Evolutionary conservation across 2,888 invertebrate genomes (phyloP), one percentile per base, ranked within the genome.

Genomic region (Dynastes maya): DNA sequence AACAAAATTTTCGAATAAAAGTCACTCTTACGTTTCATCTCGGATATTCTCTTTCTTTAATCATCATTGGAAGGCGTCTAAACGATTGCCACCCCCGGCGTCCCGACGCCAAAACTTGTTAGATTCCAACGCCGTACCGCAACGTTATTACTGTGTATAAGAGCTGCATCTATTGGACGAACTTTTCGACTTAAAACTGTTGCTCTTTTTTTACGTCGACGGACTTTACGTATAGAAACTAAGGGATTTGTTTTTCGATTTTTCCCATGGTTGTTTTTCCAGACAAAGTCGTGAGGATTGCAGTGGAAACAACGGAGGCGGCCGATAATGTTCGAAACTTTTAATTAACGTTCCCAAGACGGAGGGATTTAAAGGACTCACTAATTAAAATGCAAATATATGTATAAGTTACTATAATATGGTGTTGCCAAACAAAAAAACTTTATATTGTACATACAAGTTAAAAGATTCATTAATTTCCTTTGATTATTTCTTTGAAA

Each of bases 41-140:
- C 6, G 37, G 37, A 37, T 11, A 45, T 45, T 45, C 45, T 45
- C 45, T 11, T 45, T 9, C 9, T 45, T 11, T 45, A 45, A 45
- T 45, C 11, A 45, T 45, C 11, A 74, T 79, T 80, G 79, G 79
- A 80, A 80, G 91, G 90, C 91, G 91, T 91, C 91, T 90, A 90
- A 91, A 90, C 84, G 85, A 85, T 86, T 87, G 85, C 86, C 86
- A 85, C 86, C 86, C 84, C 85, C 83, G 86, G 86, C 87, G 87
- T 86, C 87, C 85, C 85, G 87, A 86, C 87, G 88, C 87, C 87
- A 85, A 85, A 87, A 88, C 87, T 88, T 88, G 88, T 88, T 88
- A 87, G 86, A 88, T 88, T 87, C 86, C 87, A 85, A 87, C 87
- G 85, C 86, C 86, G 84, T 85, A 85, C 85, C 85, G 85, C 85